Evolutionary conservation across 2,797 vertebrate species (phyloP).

Genomic region (Buceros bicornis): DNA sequence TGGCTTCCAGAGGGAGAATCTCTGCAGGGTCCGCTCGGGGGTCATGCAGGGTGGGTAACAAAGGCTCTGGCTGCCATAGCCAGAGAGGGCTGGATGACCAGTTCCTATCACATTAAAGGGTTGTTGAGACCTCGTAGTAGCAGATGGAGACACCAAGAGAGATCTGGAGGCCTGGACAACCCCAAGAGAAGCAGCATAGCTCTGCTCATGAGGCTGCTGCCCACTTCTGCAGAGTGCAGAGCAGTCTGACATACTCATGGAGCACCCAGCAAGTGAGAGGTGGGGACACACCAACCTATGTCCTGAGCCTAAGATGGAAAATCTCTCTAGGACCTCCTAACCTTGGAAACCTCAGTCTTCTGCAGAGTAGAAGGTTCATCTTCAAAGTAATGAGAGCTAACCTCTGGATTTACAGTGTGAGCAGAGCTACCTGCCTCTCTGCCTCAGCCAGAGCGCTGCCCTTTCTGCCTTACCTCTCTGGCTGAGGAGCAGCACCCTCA

Average conservation of each 20-base stretch:
- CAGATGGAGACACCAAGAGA: not conserved
- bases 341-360: not conserved
- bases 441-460: not conserved
- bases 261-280: rapidly evolving
- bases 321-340: rapidly evolving
- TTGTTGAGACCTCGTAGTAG: rapidly evolving
- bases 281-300: not conserved
- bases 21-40: not conserved
- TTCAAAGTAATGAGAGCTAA: rapidly evolving
- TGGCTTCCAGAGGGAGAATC: not conserved
- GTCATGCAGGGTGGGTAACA: not conserved
- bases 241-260: rapidly evolving
- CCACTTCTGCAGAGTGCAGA: rapidly evolving
- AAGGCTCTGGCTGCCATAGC: not conserved
- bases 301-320: no score
- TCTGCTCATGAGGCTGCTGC: rapidly evolving
- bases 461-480: no score
- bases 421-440: not conserved
- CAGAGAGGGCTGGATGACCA: no score
- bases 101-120: not conserved
- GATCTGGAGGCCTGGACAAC: not conserved
- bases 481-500: no score
- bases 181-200: rapidly evolving
- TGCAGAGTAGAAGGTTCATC: not conserved
- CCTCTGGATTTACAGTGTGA: rapidly evolving